Evolutionary conservation across 1,140 invertebrate genomes (phyloP).

Genomic region (Drosophila funebris): DNA sequence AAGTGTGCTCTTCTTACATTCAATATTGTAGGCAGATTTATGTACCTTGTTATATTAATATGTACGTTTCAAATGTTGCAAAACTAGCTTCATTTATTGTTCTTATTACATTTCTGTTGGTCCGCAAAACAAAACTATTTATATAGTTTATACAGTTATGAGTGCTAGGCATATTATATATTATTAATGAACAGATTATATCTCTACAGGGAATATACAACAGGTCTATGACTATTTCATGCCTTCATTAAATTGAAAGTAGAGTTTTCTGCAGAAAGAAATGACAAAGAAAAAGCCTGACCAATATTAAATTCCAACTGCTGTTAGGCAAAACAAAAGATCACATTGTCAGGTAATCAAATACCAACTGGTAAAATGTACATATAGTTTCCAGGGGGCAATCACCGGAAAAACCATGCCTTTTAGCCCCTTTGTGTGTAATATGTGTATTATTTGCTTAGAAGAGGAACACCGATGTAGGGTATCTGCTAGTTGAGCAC

Average conservation of each 20-base stretch:
- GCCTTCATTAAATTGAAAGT: not conserved
- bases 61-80: too few species aligned
- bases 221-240: not conserved
- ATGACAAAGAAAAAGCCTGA: constrained; percentile 2
- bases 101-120: too few species aligned
- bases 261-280: not conserved
- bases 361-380: constrained; percentile 2
- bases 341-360: constrained; percentile 3
- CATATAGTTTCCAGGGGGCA: not conserved
- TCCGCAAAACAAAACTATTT: too few species aligned
- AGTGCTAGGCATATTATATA: too few species aligned
- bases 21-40: not conserved
- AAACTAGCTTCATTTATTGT: too few species aligned
- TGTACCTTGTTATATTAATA: not conserved
- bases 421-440: not conserved
- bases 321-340: constrained; percentile 18
- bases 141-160: too few species aligned
- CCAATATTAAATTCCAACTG: constrained; percentile 20
- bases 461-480: not conserved
- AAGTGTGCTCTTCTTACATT: not conserved
- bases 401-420: not conserved
- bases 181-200: not conserved
- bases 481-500: not conserved
- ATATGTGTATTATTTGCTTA: not conserved
- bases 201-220: not conserved